These are phyloP conservation scores for Pongo abelii DNA, from an alignment of 2,113 vertebrate genomes.

Conservation along the genomic window DNA sequence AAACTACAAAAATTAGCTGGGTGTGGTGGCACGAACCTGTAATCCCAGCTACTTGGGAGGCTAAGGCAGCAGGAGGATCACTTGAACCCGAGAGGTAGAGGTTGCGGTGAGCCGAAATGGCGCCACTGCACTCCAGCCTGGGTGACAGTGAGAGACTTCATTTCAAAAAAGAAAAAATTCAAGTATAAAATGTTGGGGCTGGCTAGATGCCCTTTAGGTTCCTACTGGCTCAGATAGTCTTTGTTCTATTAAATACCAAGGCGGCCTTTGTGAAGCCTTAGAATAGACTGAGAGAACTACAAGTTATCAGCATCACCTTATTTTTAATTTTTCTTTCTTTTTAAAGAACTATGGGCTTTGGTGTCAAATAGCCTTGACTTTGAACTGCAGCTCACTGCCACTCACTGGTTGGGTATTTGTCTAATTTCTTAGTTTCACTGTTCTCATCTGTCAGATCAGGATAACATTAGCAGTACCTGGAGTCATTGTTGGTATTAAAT, in stretches of 20 bases:
- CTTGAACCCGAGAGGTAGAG: too few relatives aligned
- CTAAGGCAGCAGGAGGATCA: too few relatives aligned
- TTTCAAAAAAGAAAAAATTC: background rate
- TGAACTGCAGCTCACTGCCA: background rate
- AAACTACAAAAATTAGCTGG: too few relatives aligned
- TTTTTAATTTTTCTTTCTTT: background rate
- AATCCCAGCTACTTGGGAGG: too few relatives aligned
- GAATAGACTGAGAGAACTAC: background rate
- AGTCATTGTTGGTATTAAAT: background rate
- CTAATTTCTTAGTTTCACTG: background rate
- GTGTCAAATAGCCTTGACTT: background rate
- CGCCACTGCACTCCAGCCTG: too few relatives aligned
- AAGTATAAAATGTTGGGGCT: background rate
- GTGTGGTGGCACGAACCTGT: too few relatives aligned
- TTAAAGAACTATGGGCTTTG: background rate
- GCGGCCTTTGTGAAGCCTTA: background rate
- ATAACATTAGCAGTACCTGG: background rate
- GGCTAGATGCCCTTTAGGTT: background rate
- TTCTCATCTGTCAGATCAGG: conserved; percentile 6
- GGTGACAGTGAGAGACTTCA: too few relatives aligned
- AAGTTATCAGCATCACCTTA: background rate
- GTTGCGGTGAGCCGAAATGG: too few relatives aligned
- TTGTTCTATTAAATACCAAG: background rate
- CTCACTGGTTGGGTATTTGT: background rate
- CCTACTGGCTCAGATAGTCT: background rate